Conservation (phyloP, 2,113 vertebrate genomes). For the Chaetops frenatus region DNA sequence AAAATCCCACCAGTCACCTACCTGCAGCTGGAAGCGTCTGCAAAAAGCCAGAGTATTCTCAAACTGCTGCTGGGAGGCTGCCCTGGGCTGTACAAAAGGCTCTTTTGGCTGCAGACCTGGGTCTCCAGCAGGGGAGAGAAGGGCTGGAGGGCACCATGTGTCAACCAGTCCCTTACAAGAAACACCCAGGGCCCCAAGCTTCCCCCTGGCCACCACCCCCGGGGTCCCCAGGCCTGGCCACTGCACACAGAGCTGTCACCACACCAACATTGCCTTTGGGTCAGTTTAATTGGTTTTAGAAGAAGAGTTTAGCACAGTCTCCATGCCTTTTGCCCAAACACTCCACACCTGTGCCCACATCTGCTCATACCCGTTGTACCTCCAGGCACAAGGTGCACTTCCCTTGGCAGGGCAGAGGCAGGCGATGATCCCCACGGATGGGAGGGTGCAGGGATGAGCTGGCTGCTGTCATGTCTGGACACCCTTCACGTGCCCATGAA, state of each 20-base stretch:
- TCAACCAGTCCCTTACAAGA: neutral
- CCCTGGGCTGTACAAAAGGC: neutral
- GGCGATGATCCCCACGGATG: fast-evolving
- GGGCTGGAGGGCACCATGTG: neutral
- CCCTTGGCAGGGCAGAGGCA: neutral
- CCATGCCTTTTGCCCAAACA: fast-evolving
- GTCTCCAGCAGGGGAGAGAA: neutral
- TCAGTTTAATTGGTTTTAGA: neutral
- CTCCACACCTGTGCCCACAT: fast-evolving
- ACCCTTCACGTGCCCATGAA: fast-evolving
- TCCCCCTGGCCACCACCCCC: neutral
- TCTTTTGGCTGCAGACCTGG: neutral
- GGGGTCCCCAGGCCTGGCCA: neutral
- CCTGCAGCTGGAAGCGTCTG: neutral
- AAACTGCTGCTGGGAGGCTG: neutral
- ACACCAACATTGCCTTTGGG: neutral
- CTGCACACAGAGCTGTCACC: neutral
- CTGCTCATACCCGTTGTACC: fast-evolving
- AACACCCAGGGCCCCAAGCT: fast-evolving
- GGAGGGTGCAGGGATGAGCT: neutral
- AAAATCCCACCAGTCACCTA: neutral
- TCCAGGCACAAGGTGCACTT: fast-evolving
- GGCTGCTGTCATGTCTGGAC: neutral
- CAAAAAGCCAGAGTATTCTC: neutral
- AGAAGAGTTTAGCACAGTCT: neutral